Conservation (phyloP, 2,888 invertebrate genomes). For the Omphaloscelis lunosa region DNA sequence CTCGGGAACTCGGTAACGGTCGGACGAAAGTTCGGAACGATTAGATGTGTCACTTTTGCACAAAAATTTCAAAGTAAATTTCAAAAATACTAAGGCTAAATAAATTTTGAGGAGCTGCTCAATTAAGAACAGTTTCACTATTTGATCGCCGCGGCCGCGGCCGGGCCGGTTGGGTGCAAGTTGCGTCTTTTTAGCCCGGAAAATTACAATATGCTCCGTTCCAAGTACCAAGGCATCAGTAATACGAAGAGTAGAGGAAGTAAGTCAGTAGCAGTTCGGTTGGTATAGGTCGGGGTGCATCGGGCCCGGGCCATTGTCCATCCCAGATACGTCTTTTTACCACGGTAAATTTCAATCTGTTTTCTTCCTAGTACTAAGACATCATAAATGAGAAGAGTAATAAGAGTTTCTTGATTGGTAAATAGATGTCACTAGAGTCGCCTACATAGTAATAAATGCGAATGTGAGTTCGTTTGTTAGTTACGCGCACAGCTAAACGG, state of each 20-base stretch:
- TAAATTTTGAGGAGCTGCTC: conserved; percentile 21
- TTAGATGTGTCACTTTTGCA: conserved; percentile 52
- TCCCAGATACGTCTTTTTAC: conserved; percentile 39
- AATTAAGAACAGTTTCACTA: background rate
- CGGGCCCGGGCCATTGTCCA: background rate
- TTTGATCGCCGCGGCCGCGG: background rate
- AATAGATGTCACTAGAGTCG: conserved; percentile 6
- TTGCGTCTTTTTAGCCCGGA: conserved; percentile 2
- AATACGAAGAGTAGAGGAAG: background rate
- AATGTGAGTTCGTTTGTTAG: too few relatives aligned
- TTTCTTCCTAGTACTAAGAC: conserved; percentile 38
- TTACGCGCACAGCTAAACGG: too few relatives aligned
- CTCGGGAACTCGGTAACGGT: background rate
- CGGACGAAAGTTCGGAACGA: background rate
- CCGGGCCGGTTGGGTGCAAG: background rate
- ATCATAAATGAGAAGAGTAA: conserved; percentile 26
- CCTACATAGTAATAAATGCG: background rate
- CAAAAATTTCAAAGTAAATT: conserved; percentile 54
- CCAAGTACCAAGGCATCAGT: conserved; percentile 19
- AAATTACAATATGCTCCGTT: conserved; percentile 37
- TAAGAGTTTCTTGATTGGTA: background rate
- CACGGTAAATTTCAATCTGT: conserved; percentile 42
- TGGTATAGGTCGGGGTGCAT: background rate
- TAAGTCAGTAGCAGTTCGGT: background rate
- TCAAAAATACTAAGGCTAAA: conserved; percentile 59